Evolutionary conservation across 2,113 vertebrate genomes (phyloP), one percentile per base, ranked within the genome.

Genomic region (Nibea albiflora): DNA sequence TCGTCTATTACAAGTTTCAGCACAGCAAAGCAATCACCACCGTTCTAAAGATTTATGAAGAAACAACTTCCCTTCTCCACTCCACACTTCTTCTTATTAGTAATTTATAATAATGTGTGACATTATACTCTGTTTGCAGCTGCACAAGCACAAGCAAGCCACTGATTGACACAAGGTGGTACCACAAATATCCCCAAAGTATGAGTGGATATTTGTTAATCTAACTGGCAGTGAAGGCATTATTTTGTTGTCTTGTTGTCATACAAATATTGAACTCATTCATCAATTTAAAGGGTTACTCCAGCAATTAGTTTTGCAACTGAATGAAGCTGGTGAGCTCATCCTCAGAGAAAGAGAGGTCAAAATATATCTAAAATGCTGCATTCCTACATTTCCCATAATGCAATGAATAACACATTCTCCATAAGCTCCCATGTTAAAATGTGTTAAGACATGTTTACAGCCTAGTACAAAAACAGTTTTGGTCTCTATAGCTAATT

Each of bases 1-100:
- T 76, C 22, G 73, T 83, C 26, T 73, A 44, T 39, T 44, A 47
- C 19, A 73, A 7, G 53, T 44, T 58, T 53, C 46, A 63, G 52
- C 26, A 35, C 20, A 70, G 66, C 19, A 71, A 79, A 61, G 42
- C 20, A 77, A 22, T 77, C 35, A 57, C 63, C 50, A 49, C 31
- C 47, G 39, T 11, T 31, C 16, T 20, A 73, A 67, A 50, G 1
- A 70, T n/a, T 56, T 57, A 20, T 26, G 17, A 47, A 60, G 5
- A 78, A 50, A 72, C 2, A 49, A 52, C 12, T 53, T 50, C 44
- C 15, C 6, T 56, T 35, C 56, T 17, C 20, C 12, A 19, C 15
- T 22, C 19, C 69, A 35, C 6, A 61, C 11, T 63, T 60, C 66
- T 53, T 46, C 39, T 46, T 54, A 46, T 65, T 52, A 61, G 64